phyloP scores from a whole-genome alignment of 2,888 invertebrate genomes.

The Xanthorhoe designata region DNA sequence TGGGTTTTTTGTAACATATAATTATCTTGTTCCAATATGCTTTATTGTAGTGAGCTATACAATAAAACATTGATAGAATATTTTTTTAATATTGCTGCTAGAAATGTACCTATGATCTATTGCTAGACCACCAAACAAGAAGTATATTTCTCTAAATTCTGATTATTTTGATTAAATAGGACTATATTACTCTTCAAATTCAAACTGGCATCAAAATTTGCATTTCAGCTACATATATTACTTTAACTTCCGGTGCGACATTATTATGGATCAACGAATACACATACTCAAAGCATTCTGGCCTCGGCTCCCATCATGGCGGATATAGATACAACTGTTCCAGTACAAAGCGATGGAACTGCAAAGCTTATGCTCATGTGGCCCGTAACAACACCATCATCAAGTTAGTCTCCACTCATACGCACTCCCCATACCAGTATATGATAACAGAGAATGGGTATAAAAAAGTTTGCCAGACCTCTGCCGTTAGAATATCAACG shows the following conservation, averaged over 20 bases:
- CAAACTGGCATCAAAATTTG: not conserved
- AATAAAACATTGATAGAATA: no score
- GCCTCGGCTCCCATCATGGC: not conserved
- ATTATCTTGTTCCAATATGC: no score
- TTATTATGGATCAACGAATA: constrained; percentile 14
- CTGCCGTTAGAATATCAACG: no score
- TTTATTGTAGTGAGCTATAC: no score
- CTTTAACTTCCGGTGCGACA: not conserved
- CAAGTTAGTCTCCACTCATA: constrained; percentile 17
- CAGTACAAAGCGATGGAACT: constrained; percentile 13
- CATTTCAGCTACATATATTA: constrained; percentile 1
- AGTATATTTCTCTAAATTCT: no score
- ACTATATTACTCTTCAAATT: not conserved
- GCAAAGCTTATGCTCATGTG: constrained; percentile 30
- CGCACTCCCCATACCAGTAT: constrained; percentile 2
- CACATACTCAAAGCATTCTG: constrained; percentile 14
- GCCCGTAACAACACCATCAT: constrained; percentile 9
- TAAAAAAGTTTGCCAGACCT: no score
- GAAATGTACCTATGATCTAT: no score
- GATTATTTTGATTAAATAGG: not conserved
- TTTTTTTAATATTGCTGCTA: no score
- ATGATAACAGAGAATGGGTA: no score
- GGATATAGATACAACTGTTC: constrained; percentile 28
- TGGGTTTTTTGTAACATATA: no score
- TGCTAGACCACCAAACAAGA: no score